Evolutionary conservation across 1,140 invertebrate genomes (phyloP).

Genomic region (Brachionus asplanchnoidis): DNA sequence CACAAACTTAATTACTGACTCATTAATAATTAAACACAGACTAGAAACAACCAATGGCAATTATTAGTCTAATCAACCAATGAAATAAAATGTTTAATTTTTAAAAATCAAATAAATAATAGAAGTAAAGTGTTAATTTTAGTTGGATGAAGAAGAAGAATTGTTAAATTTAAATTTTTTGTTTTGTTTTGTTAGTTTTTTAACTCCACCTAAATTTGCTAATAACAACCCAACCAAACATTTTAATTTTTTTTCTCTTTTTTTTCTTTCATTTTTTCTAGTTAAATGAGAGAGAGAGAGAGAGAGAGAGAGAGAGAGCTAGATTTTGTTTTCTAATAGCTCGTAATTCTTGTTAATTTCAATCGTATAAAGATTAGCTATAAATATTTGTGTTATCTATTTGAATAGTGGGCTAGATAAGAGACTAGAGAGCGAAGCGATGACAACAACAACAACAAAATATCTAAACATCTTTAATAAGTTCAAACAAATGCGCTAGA

Average conservation of each 20-base stretch:
- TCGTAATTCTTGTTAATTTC: constrained; percentile 32
- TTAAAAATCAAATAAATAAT: constrained; percentile 29
- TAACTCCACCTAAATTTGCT: background rate
- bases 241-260: constrained; percentile 6
- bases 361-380: constrained; percentile 14
- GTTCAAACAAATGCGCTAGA: background rate
- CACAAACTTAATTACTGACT: background rate
- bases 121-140: constrained; percentile 33
- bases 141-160: constrained; percentile 32
- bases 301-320: background rate
- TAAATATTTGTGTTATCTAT: constrained; percentile 41
- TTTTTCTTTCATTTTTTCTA: background rate
- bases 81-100: background rate
- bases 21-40: background rate
- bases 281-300: background rate
- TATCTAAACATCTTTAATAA: constrained; percentile 30
- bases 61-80: background rate
- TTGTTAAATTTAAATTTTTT: background rate
- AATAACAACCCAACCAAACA: background rate
- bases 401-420: constrained; percentile 24
- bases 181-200: background rate
- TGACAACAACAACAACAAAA: background rate
- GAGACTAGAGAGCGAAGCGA: background rate
- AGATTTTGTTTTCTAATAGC: constrained; percentile 8
- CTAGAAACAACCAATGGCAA: background rate